Base-by-base conservation (phyloP, 2,797 vertebrate species). In the Tarsius wallacei region DNA sequence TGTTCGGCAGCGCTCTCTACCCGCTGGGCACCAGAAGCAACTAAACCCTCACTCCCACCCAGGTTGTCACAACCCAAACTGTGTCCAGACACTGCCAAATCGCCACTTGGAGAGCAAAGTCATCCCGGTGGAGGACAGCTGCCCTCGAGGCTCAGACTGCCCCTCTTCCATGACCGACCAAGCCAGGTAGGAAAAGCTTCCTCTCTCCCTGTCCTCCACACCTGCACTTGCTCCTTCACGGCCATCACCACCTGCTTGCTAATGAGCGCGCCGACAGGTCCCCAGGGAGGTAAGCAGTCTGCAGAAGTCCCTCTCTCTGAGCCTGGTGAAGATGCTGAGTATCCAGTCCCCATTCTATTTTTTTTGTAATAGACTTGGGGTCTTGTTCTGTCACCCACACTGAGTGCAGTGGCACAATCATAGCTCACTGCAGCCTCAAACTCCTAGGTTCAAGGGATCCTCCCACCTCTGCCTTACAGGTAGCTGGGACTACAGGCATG, bases 241-340 rank as follows among this genome's bases (percentile, higher is more conserved):
- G 28, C 90, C 36, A 0, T 12, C 36, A 31, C 47, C 47, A n/a
- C 5, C 66, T n/a, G 64, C 36, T 33, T 21, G 22, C 26, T 13
- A 33, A 8, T 26, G 33, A 64, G 0, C 14, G 0, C 14, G 53
- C 28, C 13, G 4, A 12, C 26, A 11, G 2, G 0, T 13, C 66
- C 77, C 24, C 4, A 0, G 42, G 3, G 61, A 66, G 2, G 5
- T 0, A 0, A 19, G 36, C 28, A 7, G 6, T 9, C 36, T n/a
- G 77, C 1, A 9, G 4, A 14, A 26, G 26, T 8, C 49, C 17
- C 33, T 11, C 26, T 36, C 28, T 59, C 71, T 13, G 26, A 36
- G 24, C 19, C 49, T 0, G 0, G 12, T 1, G 57, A 24, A 57
- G 17, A 12, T 26, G 17, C 88, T 26, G 33, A 21, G 9, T 36